Evolutionary conservation across 2,797 vertebrate genomes (phyloP), one percentile per base, ranked within the genome.

Genomic region (Eulemur albifrons): DNA sequence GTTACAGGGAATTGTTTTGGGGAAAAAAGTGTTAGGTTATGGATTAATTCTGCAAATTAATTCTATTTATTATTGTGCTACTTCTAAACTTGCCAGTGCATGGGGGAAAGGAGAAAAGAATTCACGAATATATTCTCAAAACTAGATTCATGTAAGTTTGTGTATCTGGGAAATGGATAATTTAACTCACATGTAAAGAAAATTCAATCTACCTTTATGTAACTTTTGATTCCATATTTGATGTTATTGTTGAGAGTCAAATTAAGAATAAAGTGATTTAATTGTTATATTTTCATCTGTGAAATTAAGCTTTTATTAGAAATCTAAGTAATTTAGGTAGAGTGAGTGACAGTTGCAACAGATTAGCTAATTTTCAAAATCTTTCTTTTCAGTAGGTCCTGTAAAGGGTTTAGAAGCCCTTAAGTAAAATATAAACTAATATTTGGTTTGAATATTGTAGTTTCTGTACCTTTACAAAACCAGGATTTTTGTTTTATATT

Each of bases 381-480:
- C 43, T 94, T 82, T 52, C 4, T 90, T 80, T 96, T 43, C 18
- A 4, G 79, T 61, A 70, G 4, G 10, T 23, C 32, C 7, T 61
- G 93, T 90, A 75, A 87, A 94, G 69, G 14, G 21, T 63, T 94
- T 95, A 65, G 40, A 93, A 11, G 15, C 10, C 23, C 40, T 79
- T 61, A 50, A 8, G n/a, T 87, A 79, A 93, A 95, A 94, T 21
- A 59, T 45, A 94, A 91, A 93, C 25, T 43, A 40, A 65, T 76
- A 90, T 61, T 82, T 82, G 35, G 18, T 17, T 80, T 52, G 54
- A 91, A 43, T 92, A 88, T 87, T 54, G 70, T 69, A 76, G 11
- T 38, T 95, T 94, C 67, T 94, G 8, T 69, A 38, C 32, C 12
- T 85, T 81, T 40, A 54, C 9, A 79, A 84, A 93, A 75, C 2